A percentile compares a stretch with the other conserved stretches of the same genome.
These are phyloP conservation scores for Drosophila aff. DNA, from an alignment of 1,140 invertebrate genomes.

Conservation along the genomic window DNA sequence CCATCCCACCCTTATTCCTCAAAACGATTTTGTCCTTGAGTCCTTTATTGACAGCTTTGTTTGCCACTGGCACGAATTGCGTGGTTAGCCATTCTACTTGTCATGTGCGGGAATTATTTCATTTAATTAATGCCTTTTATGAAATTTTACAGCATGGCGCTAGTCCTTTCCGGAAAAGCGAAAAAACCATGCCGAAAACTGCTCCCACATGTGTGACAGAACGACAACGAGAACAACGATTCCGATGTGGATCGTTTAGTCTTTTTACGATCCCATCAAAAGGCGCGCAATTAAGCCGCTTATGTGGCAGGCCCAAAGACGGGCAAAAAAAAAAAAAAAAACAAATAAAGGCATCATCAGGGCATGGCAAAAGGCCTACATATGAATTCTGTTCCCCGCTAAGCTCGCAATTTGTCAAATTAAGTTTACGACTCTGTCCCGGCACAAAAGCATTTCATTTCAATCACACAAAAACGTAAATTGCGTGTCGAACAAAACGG, in stretches of 20 bases:
- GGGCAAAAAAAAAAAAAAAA: slow-evolving; percentile 12
- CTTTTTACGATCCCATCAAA: slow-evolving; percentile 67
- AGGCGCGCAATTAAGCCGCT: slow-evolving; percentile 74
- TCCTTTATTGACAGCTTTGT: slow-evolving; percentile 11
- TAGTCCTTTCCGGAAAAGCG: slow-evolving; percentile 23
- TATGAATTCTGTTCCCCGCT: slow-evolving; percentile 30
- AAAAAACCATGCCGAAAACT: slow-evolving; percentile 5
- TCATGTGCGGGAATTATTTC: slow-evolving; percentile 34
- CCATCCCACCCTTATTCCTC: too few relatives aligned
- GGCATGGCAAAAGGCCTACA: neutral
- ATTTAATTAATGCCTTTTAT: slow-evolving; percentile 67
- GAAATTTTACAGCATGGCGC: slow-evolving; percentile 29
- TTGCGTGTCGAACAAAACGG: slow-evolving; percentile 62
- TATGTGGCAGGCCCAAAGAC: slow-evolving; percentile 42
- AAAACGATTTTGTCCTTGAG: neutral
- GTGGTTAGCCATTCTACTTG: slow-evolving; percentile 46
- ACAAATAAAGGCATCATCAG: slow-evolving; percentile 9
- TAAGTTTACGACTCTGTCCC: slow-evolving; percentile 67
- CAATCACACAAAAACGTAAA: slow-evolving; percentile 63
- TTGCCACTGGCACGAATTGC: slow-evolving; percentile 39
- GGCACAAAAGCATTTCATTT: slow-evolving; percentile 56
- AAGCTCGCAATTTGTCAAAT: slow-evolving; percentile 74
- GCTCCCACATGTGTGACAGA: slow-evolving; percentile 34
- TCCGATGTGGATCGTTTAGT: slow-evolving; percentile 51
- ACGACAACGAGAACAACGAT: slow-evolving; percentile 23